phyloP scores from a whole-genome alignment of 2,113 vertebrate genomes.

The Pelecanoides urinatrix region DNA sequence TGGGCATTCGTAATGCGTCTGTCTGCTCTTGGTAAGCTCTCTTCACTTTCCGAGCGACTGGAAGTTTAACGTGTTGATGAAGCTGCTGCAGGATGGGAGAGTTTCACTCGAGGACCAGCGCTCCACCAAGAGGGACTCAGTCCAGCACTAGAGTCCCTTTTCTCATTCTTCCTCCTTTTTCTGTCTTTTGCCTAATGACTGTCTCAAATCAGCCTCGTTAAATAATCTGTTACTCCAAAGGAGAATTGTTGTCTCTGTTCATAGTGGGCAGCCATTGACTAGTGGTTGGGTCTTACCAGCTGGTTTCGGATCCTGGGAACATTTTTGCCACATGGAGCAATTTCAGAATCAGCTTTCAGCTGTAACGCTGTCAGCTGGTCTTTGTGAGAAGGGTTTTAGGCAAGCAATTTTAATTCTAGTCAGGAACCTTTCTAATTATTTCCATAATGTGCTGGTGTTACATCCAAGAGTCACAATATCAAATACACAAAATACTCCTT shows the following conservation, averaged over 20 bases:
- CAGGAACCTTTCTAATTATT: not conserved
- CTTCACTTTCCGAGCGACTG: not conserved
- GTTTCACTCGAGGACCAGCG: not conserved
- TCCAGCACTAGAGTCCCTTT: not conserved
- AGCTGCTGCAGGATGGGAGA: not conserved
- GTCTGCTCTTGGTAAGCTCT: not conserved
- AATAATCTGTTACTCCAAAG: not conserved
- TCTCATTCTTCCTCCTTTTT: not conserved
- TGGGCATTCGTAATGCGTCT: fast-evolving
- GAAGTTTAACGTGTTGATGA: not conserved
- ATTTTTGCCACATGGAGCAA: fast-evolving
- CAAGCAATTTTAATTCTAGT: not conserved
- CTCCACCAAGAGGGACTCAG: not conserved
- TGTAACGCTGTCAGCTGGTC: not conserved
- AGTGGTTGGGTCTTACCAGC: not conserved
- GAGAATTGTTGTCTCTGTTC: not conserved
- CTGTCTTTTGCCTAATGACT: not conserved
- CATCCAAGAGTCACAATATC: fast-evolving
- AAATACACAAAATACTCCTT: not conserved
- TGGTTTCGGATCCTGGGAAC: not conserved
- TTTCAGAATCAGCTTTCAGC: not conserved
- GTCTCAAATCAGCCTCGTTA: not conserved
- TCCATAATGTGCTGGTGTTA: not conserved
- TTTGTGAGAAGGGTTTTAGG: not conserved
- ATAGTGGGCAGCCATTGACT: not conserved